Evolutionary conservation across 2,888 invertebrate species (phyloP), one percentile per base, ranked within the genome.

Genomic region (Nemotelus nigrinus): DNA sequence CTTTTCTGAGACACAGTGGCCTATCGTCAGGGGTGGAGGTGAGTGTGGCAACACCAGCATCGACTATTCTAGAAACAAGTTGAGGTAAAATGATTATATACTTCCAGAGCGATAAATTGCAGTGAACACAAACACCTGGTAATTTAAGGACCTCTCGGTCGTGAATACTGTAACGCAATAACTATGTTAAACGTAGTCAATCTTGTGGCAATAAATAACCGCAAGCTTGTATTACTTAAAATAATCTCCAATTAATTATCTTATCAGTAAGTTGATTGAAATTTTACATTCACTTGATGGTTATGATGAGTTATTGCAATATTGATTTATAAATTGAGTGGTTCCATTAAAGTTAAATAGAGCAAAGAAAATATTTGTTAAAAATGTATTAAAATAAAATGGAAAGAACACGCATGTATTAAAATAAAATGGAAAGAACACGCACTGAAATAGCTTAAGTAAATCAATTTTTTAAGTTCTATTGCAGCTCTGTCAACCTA

Each of bases 81-180:
- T 10, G 7, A 60, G 60, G 60, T 60, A 60, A 60, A 60, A 60
- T 60, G 60, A 60, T 60, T 60, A 60, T 25, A 25, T 25, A 25
- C 60, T 60, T 60, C 60, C 60, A 60, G 25, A 43, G 39, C 60
- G 41, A 60, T 60, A 60, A 60, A 60, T 60, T 60, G 3, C 41
- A 60, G 60, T 60, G 60, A 60, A 60, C 60, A 60, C 60, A 60
- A 60, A 60, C 60, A 60, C 60, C 60, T 60, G 60, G 60, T 39
- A 60, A 60, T 41, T 60, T 10, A 60, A 60, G 60, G 60, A 25
- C 60, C 41, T 43, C 7, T 43, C 25, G 60, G 25, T 43, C 7
- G 60, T 60, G 60, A 60, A 60, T 41, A 43, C 41, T 60, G 25
- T 60, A 60, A 60, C 60, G 60, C 60, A 60, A 60, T 60, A 41